Evolutionary conservation across 2,113 vertebrate genomes (phyloP).

Genomic region (Haemorhous mexicanus): DNA sequence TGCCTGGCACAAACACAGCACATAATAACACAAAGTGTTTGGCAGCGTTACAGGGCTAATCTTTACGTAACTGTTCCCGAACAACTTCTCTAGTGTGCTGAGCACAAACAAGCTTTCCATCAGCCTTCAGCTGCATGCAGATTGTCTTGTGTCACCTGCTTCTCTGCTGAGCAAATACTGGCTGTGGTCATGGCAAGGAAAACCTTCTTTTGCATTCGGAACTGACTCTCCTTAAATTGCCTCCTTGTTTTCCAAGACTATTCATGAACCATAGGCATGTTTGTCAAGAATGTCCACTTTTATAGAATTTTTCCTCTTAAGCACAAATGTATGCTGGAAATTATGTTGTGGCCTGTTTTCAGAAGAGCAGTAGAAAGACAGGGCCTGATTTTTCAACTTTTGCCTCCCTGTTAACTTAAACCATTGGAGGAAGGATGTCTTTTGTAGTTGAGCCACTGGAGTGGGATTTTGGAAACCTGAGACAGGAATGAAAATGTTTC

Average conservation of each 20-base stretch:
- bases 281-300: neutral
- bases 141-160: conserved; percentile 60
- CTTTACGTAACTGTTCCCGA: conserved; percentile 65
- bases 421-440: neutral
- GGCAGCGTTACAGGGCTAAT: conserved; percentile 66
- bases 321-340: neutral
- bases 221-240: neutral
- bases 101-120: conserved; percentile 62
- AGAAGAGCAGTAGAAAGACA: neutral
- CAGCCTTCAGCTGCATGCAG: conserved; percentile 39
- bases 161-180: conserved; percentile 35
- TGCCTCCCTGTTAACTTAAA: neutral
- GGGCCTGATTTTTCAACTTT: neutral
- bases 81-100: conserved; percentile 36
- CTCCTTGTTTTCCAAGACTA: neutral
- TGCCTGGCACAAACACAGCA: conserved; percentile 68
- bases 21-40: conserved; percentile 66
- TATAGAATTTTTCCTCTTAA: neutral
- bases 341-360: neutral
- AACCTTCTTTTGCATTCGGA: neutral
- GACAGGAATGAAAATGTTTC: neutral
- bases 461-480: neutral
- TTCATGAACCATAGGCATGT: neutral
- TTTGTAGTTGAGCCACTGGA: neutral
- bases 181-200: neutral